These are phyloP conservation scores for Fukomys damarensis DNA, from an alignment of 2,113 vertebrate species.

Conservation along the genomic window DNA sequence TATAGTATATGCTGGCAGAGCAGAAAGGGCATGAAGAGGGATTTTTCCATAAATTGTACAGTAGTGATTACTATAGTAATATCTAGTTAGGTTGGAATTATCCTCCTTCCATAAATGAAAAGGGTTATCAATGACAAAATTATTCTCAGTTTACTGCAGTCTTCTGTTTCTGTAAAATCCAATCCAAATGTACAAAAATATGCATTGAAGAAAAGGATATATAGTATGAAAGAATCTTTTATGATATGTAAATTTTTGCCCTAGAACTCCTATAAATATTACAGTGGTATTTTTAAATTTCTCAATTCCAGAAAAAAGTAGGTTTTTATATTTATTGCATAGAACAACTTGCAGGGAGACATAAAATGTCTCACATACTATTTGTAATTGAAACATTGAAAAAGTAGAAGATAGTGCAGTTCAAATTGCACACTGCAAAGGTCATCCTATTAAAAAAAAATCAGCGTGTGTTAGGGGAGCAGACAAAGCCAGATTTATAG, in stretches of 20 bases:
- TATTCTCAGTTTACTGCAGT: conserved; percentile 13
- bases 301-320: conserved; percentile 27
- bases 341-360: not conserved
- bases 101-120: not conserved
- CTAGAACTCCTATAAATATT: conserved; percentile 51
- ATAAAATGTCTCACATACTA: not conserved
- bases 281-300: conserved; percentile 49
- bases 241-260: not conserved
- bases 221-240: conserved; percentile 13
- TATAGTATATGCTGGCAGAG: not conserved
- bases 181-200: conserved; percentile 2
- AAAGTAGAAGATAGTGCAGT: not conserved
- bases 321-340: conserved; percentile 40
- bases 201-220: not conserved
- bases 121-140: conserved; percentile 6
- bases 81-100: not conserved
- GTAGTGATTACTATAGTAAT: not conserved
- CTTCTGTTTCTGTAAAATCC: not conserved
- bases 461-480: not conserved
- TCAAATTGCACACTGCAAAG: not conserved
- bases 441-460: not conserved
- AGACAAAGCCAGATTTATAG: conserved; percentile 1
- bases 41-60: not conserved
- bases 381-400: conserved; percentile 42
- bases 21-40: not conserved